Evolutionary conservation across 2,113 vertebrate species (phyloP).

Genomic region (Arvicanthis niloticus): DNA sequence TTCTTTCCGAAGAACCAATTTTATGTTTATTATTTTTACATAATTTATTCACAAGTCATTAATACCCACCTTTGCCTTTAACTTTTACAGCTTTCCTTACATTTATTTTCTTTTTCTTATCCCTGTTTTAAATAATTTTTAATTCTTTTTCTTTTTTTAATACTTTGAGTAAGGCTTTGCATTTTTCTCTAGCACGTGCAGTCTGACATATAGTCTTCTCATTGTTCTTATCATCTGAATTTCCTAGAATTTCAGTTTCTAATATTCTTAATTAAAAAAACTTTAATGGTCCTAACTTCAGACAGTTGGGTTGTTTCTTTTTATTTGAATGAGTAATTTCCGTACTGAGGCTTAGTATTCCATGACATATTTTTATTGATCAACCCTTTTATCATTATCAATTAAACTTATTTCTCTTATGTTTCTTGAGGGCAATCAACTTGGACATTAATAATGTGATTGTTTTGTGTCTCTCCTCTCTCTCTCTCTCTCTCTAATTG

Average conservation of each 20-base stretch:
- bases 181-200: background rate
- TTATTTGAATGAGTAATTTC: background rate
- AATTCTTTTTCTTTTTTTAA: background rate
- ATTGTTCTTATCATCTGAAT: conserved; percentile 5
- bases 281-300: conserved; percentile 37
- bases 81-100: background rate
- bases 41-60: conserved; percentile 41
- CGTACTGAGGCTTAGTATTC: background rate
- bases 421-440: background rate
- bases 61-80: background rate
- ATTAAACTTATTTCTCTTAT: background rate
- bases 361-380: background rate
- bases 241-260: conserved; percentile 20
- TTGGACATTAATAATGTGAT: conserved; percentile 25
- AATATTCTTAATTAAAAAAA: conserved; percentile 16
- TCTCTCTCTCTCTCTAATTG: background rate
- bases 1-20: background rate
- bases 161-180: conserved; percentile 15
- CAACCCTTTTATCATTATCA: background rate
- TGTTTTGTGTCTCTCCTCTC: background rate
- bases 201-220: background rate
- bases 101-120: conserved; percentile 28
- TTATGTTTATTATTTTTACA: background rate
- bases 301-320: background rate
- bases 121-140: conserved; percentile 46